Evolutionary conservation across 2,113 vertebrate genomes (phyloP).

Genomic region (Coryphaenoides rupestris): DNA sequence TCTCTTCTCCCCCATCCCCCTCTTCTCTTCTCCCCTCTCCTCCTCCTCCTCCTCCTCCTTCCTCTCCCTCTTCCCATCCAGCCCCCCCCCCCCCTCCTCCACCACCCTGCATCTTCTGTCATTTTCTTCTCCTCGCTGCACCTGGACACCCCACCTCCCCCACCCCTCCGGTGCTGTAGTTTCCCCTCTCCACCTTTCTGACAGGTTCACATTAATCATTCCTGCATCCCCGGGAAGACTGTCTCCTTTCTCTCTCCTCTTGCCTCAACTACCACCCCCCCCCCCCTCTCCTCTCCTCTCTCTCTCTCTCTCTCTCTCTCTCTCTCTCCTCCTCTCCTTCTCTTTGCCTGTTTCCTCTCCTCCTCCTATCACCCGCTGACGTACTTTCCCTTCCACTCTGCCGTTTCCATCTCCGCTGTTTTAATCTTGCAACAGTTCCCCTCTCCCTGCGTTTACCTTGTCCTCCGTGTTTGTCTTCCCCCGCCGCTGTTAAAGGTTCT

Average conservation of each 20-base stretch:
- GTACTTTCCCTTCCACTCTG: slow-evolving; percentile 16
- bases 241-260: slow-evolving; percentile 21
- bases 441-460: slow-evolving; percentile 3
- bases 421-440: neutral
- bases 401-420: slow-evolving; percentile 15
- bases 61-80: slow-evolving; percentile 4
- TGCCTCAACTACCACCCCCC: neutral
- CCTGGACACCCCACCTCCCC: slow-evolving; percentile 59
- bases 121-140: slow-evolving; percentile 52
- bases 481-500: neutral
- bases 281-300: slow-evolving; percentile 7
- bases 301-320: slow-evolving; percentile 16
- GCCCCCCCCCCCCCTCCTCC: slow-evolving; percentile 1
- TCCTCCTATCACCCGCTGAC: slow-evolving; percentile 5
- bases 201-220: slow-evolving; percentile 73
- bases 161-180: slow-evolving; percentile 52
- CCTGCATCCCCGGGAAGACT: slow-evolving; percentile 48
- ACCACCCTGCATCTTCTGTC: slow-evolving; percentile 12
- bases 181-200: slow-evolving; percentile 65
- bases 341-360: slow-evolving; percentile 18
- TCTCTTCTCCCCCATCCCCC: slow-evolving; percentile 22
- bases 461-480: slow-evolving; percentile 1
- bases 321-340: slow-evolving; percentile 7
- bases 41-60: slow-evolving; percentile 6
- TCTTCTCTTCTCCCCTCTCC: slow-evolving; percentile 4